A percentile compares a stretch with the other conserved stretches of the same genome.
These are phyloP conservation scores for Dryobota labecula DNA, from an alignment of 2,888 invertebrate species.

Conservation along the genomic window DNA sequence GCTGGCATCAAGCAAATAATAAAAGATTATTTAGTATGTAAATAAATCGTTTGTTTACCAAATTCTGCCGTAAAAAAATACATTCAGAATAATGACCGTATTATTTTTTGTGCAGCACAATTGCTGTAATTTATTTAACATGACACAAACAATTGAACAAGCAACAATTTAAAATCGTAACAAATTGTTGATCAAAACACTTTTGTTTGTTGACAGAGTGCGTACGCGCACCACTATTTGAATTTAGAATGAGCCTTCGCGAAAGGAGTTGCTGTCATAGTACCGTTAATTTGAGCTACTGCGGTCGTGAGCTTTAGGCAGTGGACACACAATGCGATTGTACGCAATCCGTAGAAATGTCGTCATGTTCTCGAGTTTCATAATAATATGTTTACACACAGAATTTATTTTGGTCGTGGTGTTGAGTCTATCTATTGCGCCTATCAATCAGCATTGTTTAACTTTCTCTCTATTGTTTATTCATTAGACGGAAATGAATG, in stretches of 20 bases:
- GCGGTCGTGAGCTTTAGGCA: conserved; percentile 76
- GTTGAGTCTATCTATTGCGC: conserved; percentile 22
- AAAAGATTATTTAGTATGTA: conserved; percentile 30
- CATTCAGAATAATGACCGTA: conserved; percentile 3
- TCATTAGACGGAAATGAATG: conserved; percentile 34
- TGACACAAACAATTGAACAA: conserved; percentile 54
- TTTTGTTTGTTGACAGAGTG: conserved; percentile 79
- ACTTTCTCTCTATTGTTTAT: conserved; percentile 57
- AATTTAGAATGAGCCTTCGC: conserved; percentile 83
- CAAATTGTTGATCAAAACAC: conserved; percentile 61
- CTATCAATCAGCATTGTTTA: conserved; percentile 34
- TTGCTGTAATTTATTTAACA: conserved; percentile 55
- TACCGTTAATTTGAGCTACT: conserved; percentile 86
- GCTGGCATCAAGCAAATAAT: conserved; percentile 21
- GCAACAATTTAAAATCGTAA: conserved; percentile 56
- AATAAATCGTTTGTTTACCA: conserved; percentile 40
- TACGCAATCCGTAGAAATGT: conserved; percentile 52
- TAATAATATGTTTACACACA: conserved; percentile 35
- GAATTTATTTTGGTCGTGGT: conserved; percentile 30
- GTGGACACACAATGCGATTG: conserved; percentile 63
- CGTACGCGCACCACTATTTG: conserved; percentile 79
- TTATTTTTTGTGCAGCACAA: conserved; percentile 38
- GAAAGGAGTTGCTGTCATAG: conserved; percentile 77
- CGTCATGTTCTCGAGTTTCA: conserved; percentile 42
- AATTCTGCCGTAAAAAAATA: conserved; percentile 15